A percentile compares a stretch with the other conserved stretches of the same genome.
Evolutionary conservation across 2,797 vertebrate genomes (phyloP).

Genomic region (Arctocebus calabarensis): DNA sequence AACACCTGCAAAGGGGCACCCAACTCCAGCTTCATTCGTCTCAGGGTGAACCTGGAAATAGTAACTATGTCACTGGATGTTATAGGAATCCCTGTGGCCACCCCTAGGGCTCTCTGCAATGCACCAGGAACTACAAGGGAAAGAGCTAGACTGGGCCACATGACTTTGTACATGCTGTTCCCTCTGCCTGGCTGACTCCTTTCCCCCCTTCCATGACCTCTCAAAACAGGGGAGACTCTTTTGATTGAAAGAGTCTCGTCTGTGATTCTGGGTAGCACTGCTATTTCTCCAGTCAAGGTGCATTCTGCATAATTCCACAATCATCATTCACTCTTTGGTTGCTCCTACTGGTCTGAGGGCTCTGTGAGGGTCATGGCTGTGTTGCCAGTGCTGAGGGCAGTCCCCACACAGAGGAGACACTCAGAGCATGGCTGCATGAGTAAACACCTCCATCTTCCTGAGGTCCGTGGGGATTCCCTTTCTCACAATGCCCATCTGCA

Average conservation of each 20-base stretch:
- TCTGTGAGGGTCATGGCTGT: background rate
- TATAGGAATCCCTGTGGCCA: background rate
- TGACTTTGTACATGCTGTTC: background rate
- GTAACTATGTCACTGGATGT: background rate
- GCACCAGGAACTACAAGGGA: background rate
- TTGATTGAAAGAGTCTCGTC: background rate
- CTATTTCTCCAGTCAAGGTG: background rate
- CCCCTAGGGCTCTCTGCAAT: background rate
- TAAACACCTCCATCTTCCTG: background rate
- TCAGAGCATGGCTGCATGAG: background rate
- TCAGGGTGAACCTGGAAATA: constrained; percentile 81
- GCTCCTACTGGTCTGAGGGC: too few relatives aligned
- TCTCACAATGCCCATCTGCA: background rate
- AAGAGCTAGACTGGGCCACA: background rate
- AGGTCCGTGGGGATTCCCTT: background rate
- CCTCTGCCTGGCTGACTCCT: background rate
- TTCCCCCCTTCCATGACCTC: background rate
- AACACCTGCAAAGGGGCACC: constrained; percentile 88
- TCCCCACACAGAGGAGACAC: background rate
- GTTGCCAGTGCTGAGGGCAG: background rate
- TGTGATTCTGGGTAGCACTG: background rate
- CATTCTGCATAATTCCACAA: background rate
- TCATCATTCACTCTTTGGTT: background rate
- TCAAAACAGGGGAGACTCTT: background rate
- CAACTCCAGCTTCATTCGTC: constrained; percentile 77